Evolutionary conservation across 2,797 vertebrate genomes (phyloP).

Genomic region (Gallinago stenura): DNA sequence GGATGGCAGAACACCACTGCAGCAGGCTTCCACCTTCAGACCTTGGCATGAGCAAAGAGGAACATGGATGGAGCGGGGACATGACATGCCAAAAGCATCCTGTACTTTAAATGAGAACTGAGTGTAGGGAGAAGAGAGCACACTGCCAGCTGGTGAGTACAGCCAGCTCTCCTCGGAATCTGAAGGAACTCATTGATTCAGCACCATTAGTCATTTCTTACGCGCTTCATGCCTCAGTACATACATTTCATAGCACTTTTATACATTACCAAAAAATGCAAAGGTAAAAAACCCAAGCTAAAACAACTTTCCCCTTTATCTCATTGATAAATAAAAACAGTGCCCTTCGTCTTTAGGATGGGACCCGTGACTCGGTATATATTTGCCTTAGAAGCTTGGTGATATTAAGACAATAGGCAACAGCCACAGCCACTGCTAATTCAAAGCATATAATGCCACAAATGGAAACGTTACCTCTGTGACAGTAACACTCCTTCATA

Average conservation of each 20-base stretch:
- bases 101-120: rapidly evolving
- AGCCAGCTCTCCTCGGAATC: not conserved
- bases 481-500: not conserved
- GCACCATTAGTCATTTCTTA: not conserved
- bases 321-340: not conserved
- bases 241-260: not conserved
- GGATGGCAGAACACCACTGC: not conserved
- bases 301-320: not conserved
- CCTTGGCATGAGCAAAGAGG: not conserved
- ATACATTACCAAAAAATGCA: not conserved
- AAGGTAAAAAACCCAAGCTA: not conserved
- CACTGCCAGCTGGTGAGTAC: not conserved
- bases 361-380: not conserved
- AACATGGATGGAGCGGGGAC: not conserved
- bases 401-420: not conserved
- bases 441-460: not conserved
- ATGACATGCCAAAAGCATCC: not conserved
- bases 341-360: not conserved
- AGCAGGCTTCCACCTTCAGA: not conserved
- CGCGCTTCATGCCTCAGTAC: rapidly evolving
- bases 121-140: not conserved
- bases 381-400: not conserved
- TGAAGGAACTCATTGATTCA: not conserved
- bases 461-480: not conserved
- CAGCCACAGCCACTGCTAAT: not conserved